phyloP scores from a whole-genome alignment of 2,797 vertebrate genomes.

The Rhynchotus rufescens region DNA sequence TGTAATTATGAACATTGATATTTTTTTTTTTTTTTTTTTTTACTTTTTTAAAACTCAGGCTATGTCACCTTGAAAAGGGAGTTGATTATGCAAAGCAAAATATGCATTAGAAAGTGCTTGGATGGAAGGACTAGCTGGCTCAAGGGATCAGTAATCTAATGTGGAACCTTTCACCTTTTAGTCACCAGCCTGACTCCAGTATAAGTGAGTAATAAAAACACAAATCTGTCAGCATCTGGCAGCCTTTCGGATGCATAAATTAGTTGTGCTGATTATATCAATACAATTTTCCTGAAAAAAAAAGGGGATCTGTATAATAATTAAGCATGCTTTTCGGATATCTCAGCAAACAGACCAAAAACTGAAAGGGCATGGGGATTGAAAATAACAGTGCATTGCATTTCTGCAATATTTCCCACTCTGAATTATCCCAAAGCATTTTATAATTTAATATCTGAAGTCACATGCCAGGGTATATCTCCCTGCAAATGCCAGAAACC shows the following conservation, averaged over 20 bases:
- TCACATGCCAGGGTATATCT: background rate
- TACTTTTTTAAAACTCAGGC: background rate
- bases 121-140: background rate
- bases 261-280: constrained; percentile 33
- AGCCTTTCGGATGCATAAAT: constrained; percentile 30
- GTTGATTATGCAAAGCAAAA: background rate
- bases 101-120: background rate
- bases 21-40: background rate
- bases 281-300: constrained; percentile 4
- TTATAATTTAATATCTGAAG: background rate
- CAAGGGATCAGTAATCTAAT: constrained; percentile 14
- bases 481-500: background rate
- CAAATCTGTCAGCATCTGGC: constrained; percentile 22
- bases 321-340: constrained; percentile 3
- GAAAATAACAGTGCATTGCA: background rate
- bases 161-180: background rate
- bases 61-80: constrained; percentile 30
- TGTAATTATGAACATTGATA: background rate
- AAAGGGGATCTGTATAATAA: constrained; percentile 35
- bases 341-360: constrained; percentile 31
- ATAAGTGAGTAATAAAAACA: constrained; percentile 27
- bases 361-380: background rate
- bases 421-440: constrained; percentile 1
- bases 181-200: background rate
- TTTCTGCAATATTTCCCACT: background rate